Evolutionary conservation across 2,888 invertebrate genomes (phyloP), one percentile per base, ranked within the genome.

Genomic region (Zonitis immaculata): DNA sequence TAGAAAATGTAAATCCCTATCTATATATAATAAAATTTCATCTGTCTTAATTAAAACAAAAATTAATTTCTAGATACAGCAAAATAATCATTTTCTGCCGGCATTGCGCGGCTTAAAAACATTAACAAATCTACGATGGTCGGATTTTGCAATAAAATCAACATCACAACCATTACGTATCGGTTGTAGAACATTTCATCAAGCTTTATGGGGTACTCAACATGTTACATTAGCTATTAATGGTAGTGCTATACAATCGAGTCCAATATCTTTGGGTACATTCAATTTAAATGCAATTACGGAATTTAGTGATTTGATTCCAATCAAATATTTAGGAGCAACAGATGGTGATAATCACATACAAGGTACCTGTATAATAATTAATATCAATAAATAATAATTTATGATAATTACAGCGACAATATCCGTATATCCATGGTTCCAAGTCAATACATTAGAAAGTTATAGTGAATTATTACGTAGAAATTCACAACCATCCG

Each of bases 261-360:
- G 66, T 52, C 66, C 73, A 46, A 67, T 77, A 52, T 75, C 77
- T 32, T 78, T 84, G 26, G 83, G 83, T 58, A 83, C 84, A 32
- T 79, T 85, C 68, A 85, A 83, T 64, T 76, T 91, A 57, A 82
- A 83, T 62, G 87, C 90, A 6, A 82, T 91, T 27, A 88, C 88
- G 6, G 90, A 91, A 77, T 91, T 91, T 74, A 87, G 86, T 68
- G 91, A 91, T 70, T 74, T 87, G 63, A 84, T 90, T 48, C 88
- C 90, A 18, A 77, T 82, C 56, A 83, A 85, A 64, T 85, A 86
- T 69, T 79, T 87, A 61, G 75, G 78, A 11, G 69, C 67, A 62
- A 53, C n/a, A n/a, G n/a, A 32, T 22, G 59, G 78, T 79, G 54
- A 82, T 80, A 58, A 71, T 54, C 82, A 85, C 67, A 77, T 85